Percentiles rank a stretch among this genome's conserved stretches.
These are phyloP conservation scores for Scolopax rusticola DNA, from an alignment of 2,797 vertebrate species.

Conservation along the genomic window DNA sequence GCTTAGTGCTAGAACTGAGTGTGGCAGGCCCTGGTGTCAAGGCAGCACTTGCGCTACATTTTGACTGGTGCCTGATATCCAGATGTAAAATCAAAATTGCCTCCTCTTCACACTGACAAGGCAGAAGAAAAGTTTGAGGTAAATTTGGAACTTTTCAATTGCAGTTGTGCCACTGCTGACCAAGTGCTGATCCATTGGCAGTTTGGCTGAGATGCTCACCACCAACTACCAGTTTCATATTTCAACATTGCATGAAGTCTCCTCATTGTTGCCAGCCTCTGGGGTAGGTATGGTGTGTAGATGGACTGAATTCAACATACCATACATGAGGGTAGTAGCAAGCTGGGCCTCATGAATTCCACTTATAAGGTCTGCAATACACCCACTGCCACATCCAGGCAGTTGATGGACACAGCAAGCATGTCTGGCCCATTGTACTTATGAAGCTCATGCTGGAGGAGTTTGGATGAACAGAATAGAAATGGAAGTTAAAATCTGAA, in stretches of 20 bases:
- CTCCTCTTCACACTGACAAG: neutral
- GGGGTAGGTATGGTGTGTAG: neutral
- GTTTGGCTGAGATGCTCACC: neutral
- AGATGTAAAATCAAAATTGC: neutral
- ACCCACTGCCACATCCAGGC: neutral
- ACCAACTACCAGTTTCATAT: fast-evolving
- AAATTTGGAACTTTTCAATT: neutral
- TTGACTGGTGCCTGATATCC: neutral
- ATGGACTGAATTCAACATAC: neutral
- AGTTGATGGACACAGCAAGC: neutral
- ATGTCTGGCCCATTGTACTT: neutral
- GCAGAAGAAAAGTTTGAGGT: neutral
- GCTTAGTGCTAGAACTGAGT: neutral
- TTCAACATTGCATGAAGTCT: fast-evolving
- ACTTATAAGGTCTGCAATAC: neutral
- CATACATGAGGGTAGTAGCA: fast-evolving
- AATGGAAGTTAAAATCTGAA: neutral
- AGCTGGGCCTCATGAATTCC: neutral
- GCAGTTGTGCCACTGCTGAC: neutral
- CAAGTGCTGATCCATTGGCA: neutral
- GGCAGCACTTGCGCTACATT: neutral
- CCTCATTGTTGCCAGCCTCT: fast-evolving
- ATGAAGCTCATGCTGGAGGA: neutral
- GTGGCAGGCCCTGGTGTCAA: neutral
- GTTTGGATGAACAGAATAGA: neutral